Evolutionary conservation across 2,888 invertebrate genomes (phyloP), one percentile per base, ranked within the genome.

Genomic region (Plebejus argus): DNA sequence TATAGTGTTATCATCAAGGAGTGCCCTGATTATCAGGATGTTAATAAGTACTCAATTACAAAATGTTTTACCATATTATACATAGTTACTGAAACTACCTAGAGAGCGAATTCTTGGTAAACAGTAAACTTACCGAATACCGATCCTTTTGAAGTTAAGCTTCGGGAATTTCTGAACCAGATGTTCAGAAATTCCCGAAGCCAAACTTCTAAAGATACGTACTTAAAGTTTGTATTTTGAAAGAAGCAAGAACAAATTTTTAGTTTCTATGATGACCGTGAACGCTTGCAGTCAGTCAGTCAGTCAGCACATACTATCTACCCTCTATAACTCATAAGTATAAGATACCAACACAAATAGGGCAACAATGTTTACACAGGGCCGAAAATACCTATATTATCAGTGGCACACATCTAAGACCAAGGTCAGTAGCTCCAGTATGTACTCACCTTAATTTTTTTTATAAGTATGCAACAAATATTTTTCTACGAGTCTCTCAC

Each of bases 1-100:
- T 20, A 28, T 49, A 23, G 12, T 53, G 76, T 53, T 70, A 56
- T 77, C 35, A 77, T 28, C 45, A 56, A 56, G 77, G 77, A 77
- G 77, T 77, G 77, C 33, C 76, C 23, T 39, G 49, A 74, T 74
- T 53, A 53, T 7, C 49, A 28, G 49, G 18, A 53, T 53, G 28
- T 74, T 74, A 45, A 18, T 18, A 53, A n/a, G n/a, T n/a, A n/a
- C 49, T 15, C 15, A 53, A 74, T 74, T 74, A 74, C 23, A 20
- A 39, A 28, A 74, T 23, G 18, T 49, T 74, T 49, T 12, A 23
- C 20, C 5, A 49, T 49, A 23, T n/a, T n/a, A n/a, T n/a, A n/a
- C n/a, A n/a, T n/a, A n/a, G 20, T 23, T 23, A 58, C 61, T 61
- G 61, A 23, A 66, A 49, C 49, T 49, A 49, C 15, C 49, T 49